Evolutionary conservation across 2,113 vertebrate genomes (phyloP).

Genomic region (Engraulis encrasicolus): DNA sequence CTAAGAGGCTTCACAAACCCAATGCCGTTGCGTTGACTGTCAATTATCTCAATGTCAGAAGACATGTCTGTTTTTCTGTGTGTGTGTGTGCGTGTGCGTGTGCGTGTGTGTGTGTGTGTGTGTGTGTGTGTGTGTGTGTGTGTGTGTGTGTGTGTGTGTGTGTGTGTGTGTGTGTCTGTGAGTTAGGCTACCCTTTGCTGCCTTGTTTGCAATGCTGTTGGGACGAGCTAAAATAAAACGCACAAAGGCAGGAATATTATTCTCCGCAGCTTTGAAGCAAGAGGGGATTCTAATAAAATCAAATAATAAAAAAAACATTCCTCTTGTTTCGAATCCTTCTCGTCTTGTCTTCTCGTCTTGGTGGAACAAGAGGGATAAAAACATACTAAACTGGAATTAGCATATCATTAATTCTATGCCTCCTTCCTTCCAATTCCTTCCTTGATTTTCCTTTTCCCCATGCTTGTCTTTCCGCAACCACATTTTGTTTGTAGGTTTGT

Average conservation of each 20-base stretch:
- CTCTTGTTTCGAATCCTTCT: conserved; percentile 21
- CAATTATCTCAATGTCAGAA: conserved; percentile 48
- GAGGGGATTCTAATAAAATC: conserved; percentile 27
- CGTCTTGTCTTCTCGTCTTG: conserved; percentile 5
- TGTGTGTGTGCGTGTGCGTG: no score
- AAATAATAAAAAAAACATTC: conserved; percentile 25
- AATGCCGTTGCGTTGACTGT: conserved; percentile 30
- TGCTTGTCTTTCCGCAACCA: conserved; percentile 46
- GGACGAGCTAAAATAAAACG: conserved; percentile 49
- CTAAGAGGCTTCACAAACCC: conserved; percentile 13
- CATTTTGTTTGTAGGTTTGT: conserved; percentile 75
- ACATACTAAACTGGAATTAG: conserved; percentile 59
- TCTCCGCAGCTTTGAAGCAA: conserved; percentile 54
- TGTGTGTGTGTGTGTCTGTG: no score
- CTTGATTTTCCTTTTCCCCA: conserved; percentile 43
- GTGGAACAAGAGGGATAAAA: conserved; percentile 54
- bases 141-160: no score
- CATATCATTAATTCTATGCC: conserved; percentile 63
- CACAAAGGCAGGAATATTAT: conserved; percentile 44
- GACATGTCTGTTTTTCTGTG: conserved; percentile 44
- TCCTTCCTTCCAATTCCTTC: no score
- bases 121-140: no score
- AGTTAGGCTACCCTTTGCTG: no score
- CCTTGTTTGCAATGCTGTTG: conserved; percentile 47
- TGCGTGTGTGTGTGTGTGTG: no score